A percentile compares a stretch with the other conserved stretches of the same genome.
Evolutionary conservation across 2,113 vertebrate genomes (phyloP).

Genomic region (Monarcha castaneiventris): DNA sequence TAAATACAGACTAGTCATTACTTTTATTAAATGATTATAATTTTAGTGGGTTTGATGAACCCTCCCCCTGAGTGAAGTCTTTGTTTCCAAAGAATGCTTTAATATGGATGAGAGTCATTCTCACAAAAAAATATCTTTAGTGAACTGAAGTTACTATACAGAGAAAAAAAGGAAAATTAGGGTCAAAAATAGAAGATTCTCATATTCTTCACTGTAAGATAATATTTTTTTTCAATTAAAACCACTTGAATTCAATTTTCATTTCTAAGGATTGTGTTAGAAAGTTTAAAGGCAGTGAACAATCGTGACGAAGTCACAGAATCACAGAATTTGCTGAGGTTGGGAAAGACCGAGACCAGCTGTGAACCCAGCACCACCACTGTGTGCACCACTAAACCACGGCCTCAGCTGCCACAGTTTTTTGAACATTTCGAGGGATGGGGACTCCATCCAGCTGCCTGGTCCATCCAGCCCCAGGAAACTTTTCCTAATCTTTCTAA

Average conservation of each 20-base stretch:
- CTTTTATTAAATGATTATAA: constrained; percentile 57
- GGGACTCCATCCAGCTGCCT: neutral
- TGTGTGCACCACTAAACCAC: neutral
- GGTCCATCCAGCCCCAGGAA: neutral
- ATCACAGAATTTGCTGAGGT: neutral
- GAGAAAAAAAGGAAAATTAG: neutral
- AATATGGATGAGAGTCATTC: constrained; percentile 51
- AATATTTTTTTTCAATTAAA: neutral
- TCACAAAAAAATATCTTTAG: neutral
- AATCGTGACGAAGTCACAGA: neutral
- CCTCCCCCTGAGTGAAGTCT: constrained; percentile 29
- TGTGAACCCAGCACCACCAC: neutral
- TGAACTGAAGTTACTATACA: neutral
- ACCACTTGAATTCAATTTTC: neutral
- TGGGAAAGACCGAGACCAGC: neutral
- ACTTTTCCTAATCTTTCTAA: neutral
- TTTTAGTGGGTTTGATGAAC: constrained; percentile 39
- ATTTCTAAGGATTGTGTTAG: neutral
- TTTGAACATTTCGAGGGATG: neutral
- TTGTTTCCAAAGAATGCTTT: constrained; percentile 43
- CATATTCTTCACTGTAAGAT: neutral
- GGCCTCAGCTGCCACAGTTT: neutral
- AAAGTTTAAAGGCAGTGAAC: neutral
- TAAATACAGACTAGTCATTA: constrained; percentile 57
- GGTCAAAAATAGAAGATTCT: neutral